Evolutionary conservation across 2,797 vertebrate species (phyloP), one percentile per base, ranked within the genome.

Genomic region (Bradypodion pumilum): DNA sequence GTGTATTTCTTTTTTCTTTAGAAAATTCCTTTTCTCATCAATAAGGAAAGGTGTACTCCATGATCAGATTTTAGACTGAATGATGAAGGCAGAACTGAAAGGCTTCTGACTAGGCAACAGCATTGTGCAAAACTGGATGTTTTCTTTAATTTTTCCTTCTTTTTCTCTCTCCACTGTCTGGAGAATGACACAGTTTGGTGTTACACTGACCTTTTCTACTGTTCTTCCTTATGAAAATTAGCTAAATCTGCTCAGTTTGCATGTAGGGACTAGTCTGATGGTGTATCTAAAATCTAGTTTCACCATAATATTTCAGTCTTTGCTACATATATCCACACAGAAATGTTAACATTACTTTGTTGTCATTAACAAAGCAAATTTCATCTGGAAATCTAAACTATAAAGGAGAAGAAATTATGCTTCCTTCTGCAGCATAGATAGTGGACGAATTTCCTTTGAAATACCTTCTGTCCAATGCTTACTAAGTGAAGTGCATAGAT

Each of bases 341-440:
- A 65, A 79, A 69, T 86, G 29, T 87, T 65, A 79, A 69, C 1
- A 5, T 87, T 81, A 92, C 91, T 92, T 91, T 90, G 90, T 87
- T 87, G 49, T 82, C 78, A 92, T 83, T 80, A 86, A 74, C 89
- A 84, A 86, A 91, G 85, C 80, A 4, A 91, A 90, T 93, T 89
- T n/a, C n/a, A 93, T 91, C 79, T 91, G 83, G 88, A 94, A 91
- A 89, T 1, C 92, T 29, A 75, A 87, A 90, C 42, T 42, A 70
- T 70, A 74, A 92, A 74, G 56, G n/a, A 86, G 1, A 12, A 89
- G 88, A 88, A 46, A 35, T 7, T 90, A 82, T 85, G 13, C 81
- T 94, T 90, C 80, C 63, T 40, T 89, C 80, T 81, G 63, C 81
- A 88, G 40, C 87, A 77, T 87, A 93, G 90, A 88, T 89, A 82